Evolutionary conservation across 1,140 invertebrate species (phyloP), one percentile per base, ranked within the genome.

Genomic region (Penaeus indicus): DNA sequence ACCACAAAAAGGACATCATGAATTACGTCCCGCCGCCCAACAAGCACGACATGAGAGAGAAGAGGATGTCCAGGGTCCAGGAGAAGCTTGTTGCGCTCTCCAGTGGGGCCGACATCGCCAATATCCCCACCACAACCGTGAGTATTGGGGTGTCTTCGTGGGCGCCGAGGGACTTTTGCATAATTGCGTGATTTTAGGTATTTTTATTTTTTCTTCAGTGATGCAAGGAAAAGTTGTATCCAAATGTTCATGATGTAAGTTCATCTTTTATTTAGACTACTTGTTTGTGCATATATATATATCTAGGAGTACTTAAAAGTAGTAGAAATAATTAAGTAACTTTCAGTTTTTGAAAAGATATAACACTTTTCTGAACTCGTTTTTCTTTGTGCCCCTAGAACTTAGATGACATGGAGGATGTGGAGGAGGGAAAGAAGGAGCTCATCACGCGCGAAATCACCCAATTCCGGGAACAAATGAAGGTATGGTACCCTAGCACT

Each of bases 381-480:
- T 83, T 32, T 83, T 83, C 10, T 63, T 32, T 83, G 0, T 83
- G 8, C 42, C 54, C 54, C 42, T 88, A 92, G 91, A 95, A 96
- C 85, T 92, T 96, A 38, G 95, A 97, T 91, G 96, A 97, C 91
- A 96, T 96, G 10, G 96, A 92, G 61, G 90, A 98, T 92, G 92
- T 99, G 86, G 98, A 99, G 93, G 98, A 99, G 93, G 98, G 98
- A 92, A 98, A 99, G 93, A 95, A 97, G 90, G 93, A 94, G 93
- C 95, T 99, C 90, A 99, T 99, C 90, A 98, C 97, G 91, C 95
- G 94, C 91, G 98, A 99, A 94, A 99, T 99, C 93, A 97, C 97
- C 90, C 98, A 98, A 93, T 99, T 99, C 93, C 95, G 98, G 85
- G 98, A 99, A 94, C 97, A 97, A 88, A 98, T 98, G 96, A 98